phyloP scores from a whole-genome alignment of 2,797 vertebrate genomes.

The Sphenodon punctatus region DNA sequence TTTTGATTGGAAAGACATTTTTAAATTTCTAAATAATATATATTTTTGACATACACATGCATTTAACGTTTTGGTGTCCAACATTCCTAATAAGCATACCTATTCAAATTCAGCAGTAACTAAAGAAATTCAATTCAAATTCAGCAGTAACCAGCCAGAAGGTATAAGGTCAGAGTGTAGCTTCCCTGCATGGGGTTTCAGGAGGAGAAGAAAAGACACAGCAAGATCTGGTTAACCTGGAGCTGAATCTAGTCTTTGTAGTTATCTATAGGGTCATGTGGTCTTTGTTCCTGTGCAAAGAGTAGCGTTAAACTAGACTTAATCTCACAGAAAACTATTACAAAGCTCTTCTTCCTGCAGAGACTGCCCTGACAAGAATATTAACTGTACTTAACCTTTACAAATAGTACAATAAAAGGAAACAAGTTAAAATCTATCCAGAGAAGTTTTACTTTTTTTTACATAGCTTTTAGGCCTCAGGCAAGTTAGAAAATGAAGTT shows the following conservation, averaged over 20 bases:
- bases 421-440: neutral
- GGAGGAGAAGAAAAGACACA: neutral
- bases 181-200: neutral
- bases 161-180: neutral
- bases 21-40: no score
- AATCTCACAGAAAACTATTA: neutral
- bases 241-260: rapidly evolving
- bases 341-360: neutral
- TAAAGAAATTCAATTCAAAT: no score
- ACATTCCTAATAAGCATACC: neutral
- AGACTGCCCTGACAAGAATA: neutral
- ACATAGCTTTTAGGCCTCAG: neutral
- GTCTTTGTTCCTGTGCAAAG: neutral
- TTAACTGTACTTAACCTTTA: neutral
- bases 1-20: no score
- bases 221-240: neutral
- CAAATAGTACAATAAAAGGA: neutral
- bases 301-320: neutral
- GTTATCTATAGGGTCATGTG: neutral
- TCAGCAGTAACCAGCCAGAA: neutral
- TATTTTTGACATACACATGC: neutral
- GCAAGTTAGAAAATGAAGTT: neutral
- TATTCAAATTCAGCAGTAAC: neutral
- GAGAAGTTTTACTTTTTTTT: neutral
- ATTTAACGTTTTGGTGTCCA: neutral